phyloP scores from a whole-genome alignment of 2,113 vertebrate genomes.

The Lutjanus erythropterus region DNA sequence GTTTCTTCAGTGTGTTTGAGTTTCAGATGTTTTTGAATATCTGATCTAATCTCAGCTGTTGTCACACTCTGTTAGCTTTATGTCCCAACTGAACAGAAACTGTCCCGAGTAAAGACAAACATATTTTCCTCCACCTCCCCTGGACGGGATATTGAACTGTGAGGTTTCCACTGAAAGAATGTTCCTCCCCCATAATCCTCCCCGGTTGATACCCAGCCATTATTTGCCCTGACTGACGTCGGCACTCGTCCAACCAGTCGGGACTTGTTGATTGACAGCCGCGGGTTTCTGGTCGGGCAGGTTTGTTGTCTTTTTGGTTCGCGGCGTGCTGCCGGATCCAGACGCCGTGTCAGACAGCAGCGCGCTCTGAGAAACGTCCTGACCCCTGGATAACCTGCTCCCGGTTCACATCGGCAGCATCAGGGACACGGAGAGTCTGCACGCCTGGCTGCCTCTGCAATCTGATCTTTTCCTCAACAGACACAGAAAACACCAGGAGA shows the following conservation, averaged over 20 bases:
- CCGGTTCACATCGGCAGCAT: background rate
- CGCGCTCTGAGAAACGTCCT: background rate
- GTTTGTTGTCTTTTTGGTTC: slow-evolving; percentile 53
- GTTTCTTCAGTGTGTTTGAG: background rate
- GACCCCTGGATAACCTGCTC: slow-evolving; percentile 40
- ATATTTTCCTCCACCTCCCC: background rate
- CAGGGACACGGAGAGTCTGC: too few species aligned
- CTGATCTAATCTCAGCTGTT: background rate
- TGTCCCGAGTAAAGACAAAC: background rate
- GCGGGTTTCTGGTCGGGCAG: slow-evolving; percentile 64
- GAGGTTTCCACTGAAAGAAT: slow-evolving; percentile 3
- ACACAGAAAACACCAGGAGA: background rate
- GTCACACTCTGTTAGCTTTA: background rate
- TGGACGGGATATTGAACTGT: slow-evolving; percentile 5
- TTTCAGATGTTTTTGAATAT: background rate
- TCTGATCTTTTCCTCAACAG: background rate
- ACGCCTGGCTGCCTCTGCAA: background rate
- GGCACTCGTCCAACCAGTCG: slow-evolving; percentile 45
- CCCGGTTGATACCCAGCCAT: background rate
- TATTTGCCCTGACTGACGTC: slow-evolving; percentile 25
- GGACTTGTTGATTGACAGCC: slow-evolving; percentile 37
- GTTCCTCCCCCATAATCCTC: slow-evolving; percentile 12
- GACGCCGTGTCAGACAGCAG: background rate
- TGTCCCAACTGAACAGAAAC: background rate
- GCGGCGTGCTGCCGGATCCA: slow-evolving; percentile 16